Conservation (phyloP, 2,888 invertebrate genomes). For the Steinernema carpocapsae region DNA sequence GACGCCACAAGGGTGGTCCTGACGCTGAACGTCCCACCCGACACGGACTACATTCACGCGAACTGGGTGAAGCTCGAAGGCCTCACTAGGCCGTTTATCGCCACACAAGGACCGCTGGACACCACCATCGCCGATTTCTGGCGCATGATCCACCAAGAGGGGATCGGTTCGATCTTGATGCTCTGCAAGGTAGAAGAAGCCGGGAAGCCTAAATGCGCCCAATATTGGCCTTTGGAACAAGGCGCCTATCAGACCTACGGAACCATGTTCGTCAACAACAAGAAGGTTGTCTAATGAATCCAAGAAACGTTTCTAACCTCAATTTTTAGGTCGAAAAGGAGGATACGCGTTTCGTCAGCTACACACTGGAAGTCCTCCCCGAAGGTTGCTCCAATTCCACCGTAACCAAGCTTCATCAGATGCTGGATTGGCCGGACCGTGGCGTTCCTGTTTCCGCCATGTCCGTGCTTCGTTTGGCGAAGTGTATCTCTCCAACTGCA, state of each 20-base stretch:
- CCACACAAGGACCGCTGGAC: slow-evolving; percentile 48
- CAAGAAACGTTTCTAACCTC: background rate
- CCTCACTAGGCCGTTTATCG: slow-evolving; percentile 47
- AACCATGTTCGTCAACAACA: slow-evolving; percentile 42
- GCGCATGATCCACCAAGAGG: slow-evolving; percentile 48
- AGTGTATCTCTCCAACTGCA: slow-evolving; percentile 13
- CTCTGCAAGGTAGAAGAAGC: slow-evolving; percentile 43
- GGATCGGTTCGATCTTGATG: slow-evolving; percentile 42
- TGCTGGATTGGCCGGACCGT: slow-evolving; percentile 45
- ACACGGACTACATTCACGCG: slow-evolving; percentile 55
- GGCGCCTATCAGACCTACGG: slow-evolving; percentile 43
- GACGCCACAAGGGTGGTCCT: slow-evolving; percentile 49
- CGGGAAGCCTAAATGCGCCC: slow-evolving; percentile 41
- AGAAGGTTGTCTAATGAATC: slow-evolving; percentile 15
- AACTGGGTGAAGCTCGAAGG: slow-evolving; percentile 48
- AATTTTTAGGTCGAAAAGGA: slow-evolving; percentile 38
- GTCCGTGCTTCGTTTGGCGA: slow-evolving; percentile 42
- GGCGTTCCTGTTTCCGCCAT: slow-evolving; percentile 37
- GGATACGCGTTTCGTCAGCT: slow-evolving; percentile 37
- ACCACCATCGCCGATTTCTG: slow-evolving; percentile 45
- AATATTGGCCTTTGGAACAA: slow-evolving; percentile 45
- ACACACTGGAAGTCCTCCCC: slow-evolving; percentile 43
- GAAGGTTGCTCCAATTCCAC: slow-evolving; percentile 46
- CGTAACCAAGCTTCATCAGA: slow-evolving; percentile 39
- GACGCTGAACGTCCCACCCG: slow-evolving; percentile 40